Evolutionary conservation across 2,888 invertebrate genomes (phyloP).

Genomic region (Melanotus villosus): DNA sequence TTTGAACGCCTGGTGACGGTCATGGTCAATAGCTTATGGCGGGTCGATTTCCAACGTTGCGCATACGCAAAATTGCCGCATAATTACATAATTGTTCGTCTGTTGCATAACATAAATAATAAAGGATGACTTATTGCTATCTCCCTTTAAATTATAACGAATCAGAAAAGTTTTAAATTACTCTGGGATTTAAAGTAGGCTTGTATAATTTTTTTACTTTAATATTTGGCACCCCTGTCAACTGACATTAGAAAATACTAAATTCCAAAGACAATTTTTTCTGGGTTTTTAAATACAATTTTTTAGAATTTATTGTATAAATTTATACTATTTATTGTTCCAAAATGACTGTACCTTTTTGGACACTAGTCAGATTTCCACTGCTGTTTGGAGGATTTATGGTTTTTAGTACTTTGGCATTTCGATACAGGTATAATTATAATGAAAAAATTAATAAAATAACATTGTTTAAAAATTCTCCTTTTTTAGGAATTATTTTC

Average conservation of each 20-base stretch:
- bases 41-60: slow-evolving; percentile 30
- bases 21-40: slow-evolving; percentile 34
- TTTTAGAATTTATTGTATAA: no score
- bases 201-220: no score
- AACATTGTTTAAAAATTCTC: background rate
- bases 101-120: slow-evolving; percentile 9
- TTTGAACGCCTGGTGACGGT: slow-evolving; percentile 11
- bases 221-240: no score
- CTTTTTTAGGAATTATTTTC: background rate
- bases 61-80: slow-evolving; percentile 30
- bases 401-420: slow-evolving; percentile 50
- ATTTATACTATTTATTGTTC: no score
- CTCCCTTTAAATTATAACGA: background rate
- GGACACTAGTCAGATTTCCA: slow-evolving; percentile 54
- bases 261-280: no score
- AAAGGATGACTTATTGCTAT: background rate
- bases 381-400: slow-evolving; percentile 54
- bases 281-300: background rate
- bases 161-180: no score
- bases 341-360: slow-evolving; percentile 39
- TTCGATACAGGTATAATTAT: slow-evolving; percentile 56
- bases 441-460: background rate
- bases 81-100: slow-evolving; percentile 23
- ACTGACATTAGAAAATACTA: no score
- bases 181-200: no score